Evolutionary conservation across 1,140 invertebrate genomes (phyloP).

Genomic region (Proctacanthus coquilletti): DNA sequence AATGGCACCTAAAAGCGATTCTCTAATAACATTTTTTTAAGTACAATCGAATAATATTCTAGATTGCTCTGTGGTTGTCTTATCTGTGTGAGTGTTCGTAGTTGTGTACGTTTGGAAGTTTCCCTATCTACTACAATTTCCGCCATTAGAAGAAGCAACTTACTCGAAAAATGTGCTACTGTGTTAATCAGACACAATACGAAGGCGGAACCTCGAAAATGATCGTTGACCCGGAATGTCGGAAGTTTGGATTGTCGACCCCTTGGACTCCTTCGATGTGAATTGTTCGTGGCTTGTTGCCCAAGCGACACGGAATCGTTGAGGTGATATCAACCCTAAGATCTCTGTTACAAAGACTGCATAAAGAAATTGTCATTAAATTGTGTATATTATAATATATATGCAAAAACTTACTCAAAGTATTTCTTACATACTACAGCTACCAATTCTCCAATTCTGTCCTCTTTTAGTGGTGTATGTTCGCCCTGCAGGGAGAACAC

Average conservation of each 20-base stretch:
- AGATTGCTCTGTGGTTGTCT: too few species aligned
- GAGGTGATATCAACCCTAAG: conserved; percentile 23
- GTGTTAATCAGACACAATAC: conserved; percentile 18
- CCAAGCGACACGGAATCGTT: conserved; percentile 21
- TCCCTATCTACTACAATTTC: too few species aligned
- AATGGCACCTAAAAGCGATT: too few species aligned
- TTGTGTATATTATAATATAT: background rate
- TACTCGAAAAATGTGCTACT: too few species aligned
- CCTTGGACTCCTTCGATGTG: conserved; percentile 19
- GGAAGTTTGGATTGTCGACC: conserved; percentile 23
- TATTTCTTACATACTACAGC: conserved; percentile 63
- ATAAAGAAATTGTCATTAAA: too few species aligned
- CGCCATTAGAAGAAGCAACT: too few species aligned
- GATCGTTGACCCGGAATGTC: conserved; percentile 18
- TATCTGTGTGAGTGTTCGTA: too few species aligned
- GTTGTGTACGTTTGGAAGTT: too few species aligned
- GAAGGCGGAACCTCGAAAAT: conserved; percentile 27
- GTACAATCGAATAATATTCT: too few species aligned
- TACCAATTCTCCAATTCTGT: conserved; percentile 75
- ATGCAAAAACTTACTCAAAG: conserved; percentile 44
- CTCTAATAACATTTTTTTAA: too few species aligned
- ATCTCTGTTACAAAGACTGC: conserved; percentile 18
- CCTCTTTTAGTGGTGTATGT: conserved; percentile 35
- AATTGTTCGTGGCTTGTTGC: conserved; percentile 21
- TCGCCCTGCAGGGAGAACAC: conserved; percentile 49